A percentile compares a stretch with the other conserved stretches of the same genome.
phyloP scores from a whole-genome alignment of 35 echinoderm and acorn worm species.

The Lytechinus pictus region DNA sequence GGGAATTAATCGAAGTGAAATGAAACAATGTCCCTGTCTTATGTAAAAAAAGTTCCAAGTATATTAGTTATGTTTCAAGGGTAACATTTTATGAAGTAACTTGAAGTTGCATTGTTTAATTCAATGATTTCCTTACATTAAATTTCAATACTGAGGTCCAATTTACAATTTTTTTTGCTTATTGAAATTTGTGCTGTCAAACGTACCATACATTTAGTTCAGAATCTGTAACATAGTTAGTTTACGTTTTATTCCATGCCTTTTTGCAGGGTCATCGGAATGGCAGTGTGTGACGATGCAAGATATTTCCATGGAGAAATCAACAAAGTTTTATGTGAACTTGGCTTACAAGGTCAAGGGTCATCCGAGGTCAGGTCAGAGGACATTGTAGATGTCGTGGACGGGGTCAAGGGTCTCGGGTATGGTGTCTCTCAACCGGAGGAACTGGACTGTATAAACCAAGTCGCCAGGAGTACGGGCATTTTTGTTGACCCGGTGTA shows the following conservation, averaged over 20 bases:
- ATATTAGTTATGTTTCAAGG: no score
- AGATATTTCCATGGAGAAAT: conserved; percentile 45
- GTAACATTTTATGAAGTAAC: no score
- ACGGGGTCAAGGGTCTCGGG: conserved; percentile 74
- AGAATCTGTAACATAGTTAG: not conserved
- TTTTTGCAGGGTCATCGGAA: conserved; percentile 67
- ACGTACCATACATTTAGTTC: no score
- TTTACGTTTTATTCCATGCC: not conserved
- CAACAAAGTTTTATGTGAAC: conserved; percentile 50
- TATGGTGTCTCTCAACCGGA: conserved; percentile 81
- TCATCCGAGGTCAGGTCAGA: conserved; percentile 40
- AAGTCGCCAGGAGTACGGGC: conserved; percentile 69
- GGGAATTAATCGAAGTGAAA: no score
- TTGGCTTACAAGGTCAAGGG: conserved; percentile 41
- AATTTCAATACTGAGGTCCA: no score
- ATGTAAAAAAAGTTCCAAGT: no score
- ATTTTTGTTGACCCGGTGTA: conserved; percentile 90
- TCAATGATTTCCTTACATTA: no score
- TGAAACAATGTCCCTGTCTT: no score
- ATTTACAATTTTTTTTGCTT: no score
- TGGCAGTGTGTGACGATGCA: conserved; percentile 76
- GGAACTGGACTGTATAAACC: conserved; percentile 76
- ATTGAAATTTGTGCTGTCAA: no score
- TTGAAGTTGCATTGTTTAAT: no score
- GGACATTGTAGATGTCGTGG: conserved; percentile 71